These are phyloP conservation scores for Morpho achilles DNA, from an alignment of 2,888 invertebrate genomes.

Conservation along the genomic window DNA sequence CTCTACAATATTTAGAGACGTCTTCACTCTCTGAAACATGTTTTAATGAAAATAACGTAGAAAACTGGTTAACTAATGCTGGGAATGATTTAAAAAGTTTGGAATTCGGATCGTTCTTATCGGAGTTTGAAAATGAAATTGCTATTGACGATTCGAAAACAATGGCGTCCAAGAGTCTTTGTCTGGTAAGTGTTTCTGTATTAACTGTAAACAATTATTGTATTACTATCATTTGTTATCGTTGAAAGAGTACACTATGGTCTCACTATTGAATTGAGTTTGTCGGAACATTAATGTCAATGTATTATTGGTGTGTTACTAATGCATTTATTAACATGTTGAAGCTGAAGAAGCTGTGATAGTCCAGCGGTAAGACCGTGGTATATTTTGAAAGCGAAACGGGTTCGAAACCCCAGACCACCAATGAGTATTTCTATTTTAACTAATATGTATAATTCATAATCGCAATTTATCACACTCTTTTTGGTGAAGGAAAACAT, in stretches of 20 bases:
- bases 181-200: conserved; percentile 70
- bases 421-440: too few relatives aligned
- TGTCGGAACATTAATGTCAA: too few relatives aligned
- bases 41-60: conserved; percentile 44
- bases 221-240: conserved; percentile 26
- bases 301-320: too few relatives aligned
- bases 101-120: conserved; percentile 53
- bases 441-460: too few relatives aligned
- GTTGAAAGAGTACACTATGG: conserved; percentile 14
- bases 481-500: too few relatives aligned
- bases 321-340: too few relatives aligned
- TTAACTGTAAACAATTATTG: conserved; percentile 53
- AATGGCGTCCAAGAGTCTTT: conserved; percentile 74
- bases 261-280: not conserved
- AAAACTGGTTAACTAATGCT: conserved; percentile 46
- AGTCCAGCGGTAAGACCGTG: too few relatives aligned
- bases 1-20: conserved; percentile 65
- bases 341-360: too few relatives aligned
- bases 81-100: conserved; percentile 45
- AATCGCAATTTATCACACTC: too few relatives aligned
- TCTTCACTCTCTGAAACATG: conserved; percentile 53
- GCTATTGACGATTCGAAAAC: conserved; percentile 59
- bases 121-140: conserved; percentile 57
- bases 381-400: too few relatives aligned
- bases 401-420: too few relatives aligned